These are phyloP conservation scores for Ictalurus furcatus DNA, from an alignment of 2,113 vertebrate species.

Conservation along the genomic window DNA sequence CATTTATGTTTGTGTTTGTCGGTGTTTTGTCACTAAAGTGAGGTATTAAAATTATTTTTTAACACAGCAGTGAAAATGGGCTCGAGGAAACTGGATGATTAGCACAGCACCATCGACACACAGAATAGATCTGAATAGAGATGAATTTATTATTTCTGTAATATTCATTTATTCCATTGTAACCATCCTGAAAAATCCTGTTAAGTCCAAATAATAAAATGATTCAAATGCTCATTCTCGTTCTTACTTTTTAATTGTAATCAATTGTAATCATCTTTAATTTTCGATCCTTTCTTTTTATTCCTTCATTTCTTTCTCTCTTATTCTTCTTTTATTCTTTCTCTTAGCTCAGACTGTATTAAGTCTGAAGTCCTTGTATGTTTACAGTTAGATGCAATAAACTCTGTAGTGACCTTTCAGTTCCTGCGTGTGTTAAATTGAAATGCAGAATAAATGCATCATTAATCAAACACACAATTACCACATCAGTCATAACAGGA, in stretches of 20 bases:
- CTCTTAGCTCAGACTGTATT: background rate
- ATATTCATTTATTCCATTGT: background rate
- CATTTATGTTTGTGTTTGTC: background rate
- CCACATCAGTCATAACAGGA: background rate
- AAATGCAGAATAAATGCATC: constrained; percentile 14
- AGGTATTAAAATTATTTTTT: background rate
- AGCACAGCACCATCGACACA: background rate
- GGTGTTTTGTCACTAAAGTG: background rate
- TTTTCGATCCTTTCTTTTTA: background rate
- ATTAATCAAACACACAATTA: background rate
- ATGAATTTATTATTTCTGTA: background rate
- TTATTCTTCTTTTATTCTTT: background rate
- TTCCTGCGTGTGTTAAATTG: background rate
- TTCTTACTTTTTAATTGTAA: background rate
- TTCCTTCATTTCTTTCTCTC: background rate
- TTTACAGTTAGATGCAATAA: background rate
- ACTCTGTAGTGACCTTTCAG: background rate
- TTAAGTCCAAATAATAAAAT: background rate
- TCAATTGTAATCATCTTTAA: background rate
- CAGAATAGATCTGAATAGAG: background rate
- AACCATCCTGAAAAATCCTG: background rate
- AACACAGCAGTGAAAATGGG: constrained; percentile 64
- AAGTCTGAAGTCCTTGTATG: background rate
- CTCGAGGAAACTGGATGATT: constrained; percentile 59
- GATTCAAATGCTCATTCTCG: background rate